Base-by-base conservation (phyloP, 92 coral and sea anemone species). In the Parazoanthus atlanticus region DNA sequence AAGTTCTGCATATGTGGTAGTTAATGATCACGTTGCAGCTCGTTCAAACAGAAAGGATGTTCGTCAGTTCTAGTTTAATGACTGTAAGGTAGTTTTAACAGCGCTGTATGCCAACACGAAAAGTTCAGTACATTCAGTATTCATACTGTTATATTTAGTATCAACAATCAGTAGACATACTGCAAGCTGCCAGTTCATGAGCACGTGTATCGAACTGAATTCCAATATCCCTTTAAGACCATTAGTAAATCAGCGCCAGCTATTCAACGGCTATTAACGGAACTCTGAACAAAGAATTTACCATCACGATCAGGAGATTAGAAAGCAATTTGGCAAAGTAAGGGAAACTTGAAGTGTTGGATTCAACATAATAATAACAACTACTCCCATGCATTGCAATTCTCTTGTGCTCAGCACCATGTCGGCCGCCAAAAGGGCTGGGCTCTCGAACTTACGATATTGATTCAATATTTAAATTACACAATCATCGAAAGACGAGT, bases 311-410 rank as follows among this genome's bases (percentile, higher is more conserved):
- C 70, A 54, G 46, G 64, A 80, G 71, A 56, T 80, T 80, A 80
- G 49, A 54, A 80, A 80, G 72, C 84, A 56, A 56, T 80, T 80
- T 80, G 47, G 33, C 25, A 80, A 56, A 80, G 84, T 79, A 79
- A 58, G 38, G 82, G 82, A 78, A 26, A 78, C 82, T 79, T 79
- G 65, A 79, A 46, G 8, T 52, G 84, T 58, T 25, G 33, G 21
- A 31, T 54, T 80, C 72, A 31, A 16, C 28, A 56, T 16, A 80
- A 80, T 67, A 80, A 80, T 80, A 29, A 29, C 2, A 0, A 3
- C 75, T 54, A 80, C 72, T 54, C 84, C 84, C 70, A 29, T 13
- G 19, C 19, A 16, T 5, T 26, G 15, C 83, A 41, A 29, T 79
- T 79, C 30, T 12, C 28, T 56, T 56, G 69, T 61, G 28, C 28